phyloP scores from a whole-genome alignment of 1,140 invertebrate genomes.

The Cotesia chilonis region DNA sequence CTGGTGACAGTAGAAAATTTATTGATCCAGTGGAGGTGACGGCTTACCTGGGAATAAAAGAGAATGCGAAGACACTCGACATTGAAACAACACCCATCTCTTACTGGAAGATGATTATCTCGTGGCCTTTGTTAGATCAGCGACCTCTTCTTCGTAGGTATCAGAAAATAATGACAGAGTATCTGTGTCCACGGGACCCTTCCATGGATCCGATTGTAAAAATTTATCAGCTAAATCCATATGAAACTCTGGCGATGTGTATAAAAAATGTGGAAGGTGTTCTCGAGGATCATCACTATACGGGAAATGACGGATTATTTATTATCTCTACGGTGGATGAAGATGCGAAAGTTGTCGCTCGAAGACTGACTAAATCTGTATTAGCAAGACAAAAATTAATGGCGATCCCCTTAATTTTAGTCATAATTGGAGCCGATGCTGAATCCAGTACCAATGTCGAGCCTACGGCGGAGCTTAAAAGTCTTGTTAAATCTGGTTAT shows the following conservation, averaged over 20 bases:
- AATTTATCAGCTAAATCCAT: conserved; percentile 49
- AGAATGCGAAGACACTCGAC: conserved; percentile 49
- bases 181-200: conserved; percentile 49
- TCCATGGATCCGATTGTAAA: conserved; percentile 54
- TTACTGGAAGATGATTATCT: conserved; percentile 76
- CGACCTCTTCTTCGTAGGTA: conserved; percentile 50
- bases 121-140: conserved; percentile 64
- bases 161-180: conserved; percentile 53
- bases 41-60: conserved; percentile 54
- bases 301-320: conserved; percentile 55
- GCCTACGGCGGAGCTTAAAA: conserved; percentile 41
- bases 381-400: conserved; percentile 53
- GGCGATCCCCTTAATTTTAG: conserved; percentile 55
- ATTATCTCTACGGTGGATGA: conserved; percentile 52
- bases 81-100: conserved; percentile 53
- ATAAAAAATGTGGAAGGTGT: conserved; percentile 55
- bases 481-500: conserved; percentile 54
- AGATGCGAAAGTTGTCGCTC: conserved; percentile 39
- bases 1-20: conserved; percentile 21
- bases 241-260: conserved; percentile 54
- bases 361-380: conserved; percentile 54
- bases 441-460: conserved; percentile 31
- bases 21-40: conserved; percentile 50
- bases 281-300: conserved; percentile 45
- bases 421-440: conserved; percentile 45